Conservation (phyloP, 2,113 vertebrate genomes). For the Macaca nemestrina region DNA sequence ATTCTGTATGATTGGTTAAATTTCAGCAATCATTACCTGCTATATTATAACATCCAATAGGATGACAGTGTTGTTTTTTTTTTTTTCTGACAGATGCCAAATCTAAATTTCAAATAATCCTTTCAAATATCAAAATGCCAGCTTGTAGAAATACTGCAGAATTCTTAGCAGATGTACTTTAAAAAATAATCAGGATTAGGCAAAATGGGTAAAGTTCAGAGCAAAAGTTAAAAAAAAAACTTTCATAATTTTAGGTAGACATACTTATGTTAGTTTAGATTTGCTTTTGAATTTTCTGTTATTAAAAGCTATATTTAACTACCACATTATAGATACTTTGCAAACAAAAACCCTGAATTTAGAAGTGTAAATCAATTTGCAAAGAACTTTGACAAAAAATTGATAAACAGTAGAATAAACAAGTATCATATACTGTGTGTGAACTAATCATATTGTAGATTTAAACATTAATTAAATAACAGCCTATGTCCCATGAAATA, state of each 20-base stretch:
- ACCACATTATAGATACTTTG: background rate
- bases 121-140: conserved; percentile 88
- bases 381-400: conserved; percentile 31
- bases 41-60: conserved; percentile 84
- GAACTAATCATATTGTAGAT: background rate
- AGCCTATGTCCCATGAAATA: background rate
- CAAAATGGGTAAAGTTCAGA: conserved; percentile 85
- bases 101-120: conserved; percentile 91
- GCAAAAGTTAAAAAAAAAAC: conserved; percentile 45
- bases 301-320: background rate
- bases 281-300: conserved; percentile 12
- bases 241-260: background rate
- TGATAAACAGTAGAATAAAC: background rate
- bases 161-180: conserved; percentile 89
- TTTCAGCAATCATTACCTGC: conserved; percentile 86
- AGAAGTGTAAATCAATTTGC: conserved; percentile 14
- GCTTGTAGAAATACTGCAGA: conserved; percentile 90
- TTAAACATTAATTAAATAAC: background rate
- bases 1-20: conserved; percentile 86
- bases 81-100: conserved; percentile 89
- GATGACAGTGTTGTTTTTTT: background rate
- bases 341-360: background rate
- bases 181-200: conserved; percentile 85
- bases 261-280: background rate
- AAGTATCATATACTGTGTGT: background rate